A percentile compares a stretch with the other conserved stretches of the same genome.
phyloP scores from a whole-genome alignment of 2,797 vertebrate species.

The Sitta carolinensis region DNA sequence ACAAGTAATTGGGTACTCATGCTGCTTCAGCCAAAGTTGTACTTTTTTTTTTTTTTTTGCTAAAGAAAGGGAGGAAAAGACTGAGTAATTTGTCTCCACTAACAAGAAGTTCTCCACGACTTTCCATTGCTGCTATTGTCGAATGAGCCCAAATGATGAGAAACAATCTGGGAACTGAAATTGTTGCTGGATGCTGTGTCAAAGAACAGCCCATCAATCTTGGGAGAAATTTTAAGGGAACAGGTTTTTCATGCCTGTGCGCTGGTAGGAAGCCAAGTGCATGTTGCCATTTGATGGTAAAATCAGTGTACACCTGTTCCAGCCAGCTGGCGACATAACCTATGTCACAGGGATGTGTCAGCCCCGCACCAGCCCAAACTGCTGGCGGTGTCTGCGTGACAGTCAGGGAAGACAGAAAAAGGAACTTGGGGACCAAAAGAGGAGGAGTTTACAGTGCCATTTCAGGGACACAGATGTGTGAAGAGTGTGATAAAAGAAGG shows the following conservation, averaged over 20 bases:
- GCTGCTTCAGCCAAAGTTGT: not conserved
- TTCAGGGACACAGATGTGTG: slow-evolving; percentile 86
- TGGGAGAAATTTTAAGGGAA: slow-evolving; percentile 75
- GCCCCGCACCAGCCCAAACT: slow-evolving; percentile 72
- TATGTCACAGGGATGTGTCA: slow-evolving; percentile 81
- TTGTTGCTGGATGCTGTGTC: slow-evolving; percentile 69
- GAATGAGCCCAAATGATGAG: not conserved
- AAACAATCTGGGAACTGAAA: slow-evolving; percentile 62
- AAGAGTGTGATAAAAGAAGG: slow-evolving; percentile 87
- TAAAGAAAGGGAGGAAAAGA: slow-evolving; percentile 9
- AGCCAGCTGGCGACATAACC: slow-evolving; percentile 91
- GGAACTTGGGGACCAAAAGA: slow-evolving; percentile 76
- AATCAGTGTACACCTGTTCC: slow-evolving; percentile 92
- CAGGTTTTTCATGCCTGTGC: slow-evolving; percentile 86
- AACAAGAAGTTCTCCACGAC: slow-evolving; percentile 31
- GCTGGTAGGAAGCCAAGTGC: slow-evolving; percentile 89
- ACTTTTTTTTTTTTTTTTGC: not conserved
- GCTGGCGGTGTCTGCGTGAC: slow-evolving; percentile 75
- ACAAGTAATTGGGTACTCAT: not conserved
- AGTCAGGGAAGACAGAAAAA: slow-evolving; percentile 77
- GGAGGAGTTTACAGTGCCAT: slow-evolving; percentile 73
- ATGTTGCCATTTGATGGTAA: slow-evolving; percentile 87
- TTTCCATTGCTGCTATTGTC: slow-evolving; percentile 17
- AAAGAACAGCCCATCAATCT: slow-evolving; percentile 82
- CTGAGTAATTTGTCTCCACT: slow-evolving; percentile 56